Conservation (phyloP, 2,113 vertebrate genomes). For the Mesocricetus auratus region DNA sequence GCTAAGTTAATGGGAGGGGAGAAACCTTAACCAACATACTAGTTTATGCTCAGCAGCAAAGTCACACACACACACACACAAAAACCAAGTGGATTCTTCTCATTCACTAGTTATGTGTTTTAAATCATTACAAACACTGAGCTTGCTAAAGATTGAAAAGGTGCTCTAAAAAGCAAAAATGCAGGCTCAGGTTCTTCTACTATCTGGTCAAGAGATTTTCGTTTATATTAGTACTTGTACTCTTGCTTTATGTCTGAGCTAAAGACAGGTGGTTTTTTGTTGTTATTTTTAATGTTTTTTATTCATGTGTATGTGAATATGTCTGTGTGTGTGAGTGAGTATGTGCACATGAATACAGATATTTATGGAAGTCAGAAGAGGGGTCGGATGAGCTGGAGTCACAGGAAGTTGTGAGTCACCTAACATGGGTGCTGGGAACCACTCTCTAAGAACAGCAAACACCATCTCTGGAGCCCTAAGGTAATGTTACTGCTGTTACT, state of each 20-base stretch:
- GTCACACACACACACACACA: too few species aligned
- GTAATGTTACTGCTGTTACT: not conserved
- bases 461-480: accelerated
- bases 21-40: not conserved
- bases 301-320: not conserved
- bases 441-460: not conserved
- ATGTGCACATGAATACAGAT: too few species aligned
- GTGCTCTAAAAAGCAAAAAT: not conserved
- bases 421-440: too few species aligned
- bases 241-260: not conserved
- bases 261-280: not conserved
- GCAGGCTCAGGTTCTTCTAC: not conserved
- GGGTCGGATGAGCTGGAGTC: not conserved
- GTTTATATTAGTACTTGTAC: not conserved
- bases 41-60: not conserved
- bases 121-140: not conserved
- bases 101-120: not conserved
- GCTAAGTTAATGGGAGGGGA: not conserved
- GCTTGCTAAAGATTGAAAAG: not conserved
- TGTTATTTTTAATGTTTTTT: not conserved
- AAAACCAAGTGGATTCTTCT: not conserved
- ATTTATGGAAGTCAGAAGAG: not conserved
- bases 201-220: not conserved
- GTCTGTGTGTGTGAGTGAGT: not conserved
- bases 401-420: not conserved